Evolutionary conservation across 2,888 invertebrate species (phyloP).

Genomic region (Lasioglossum lativentre): DNA sequence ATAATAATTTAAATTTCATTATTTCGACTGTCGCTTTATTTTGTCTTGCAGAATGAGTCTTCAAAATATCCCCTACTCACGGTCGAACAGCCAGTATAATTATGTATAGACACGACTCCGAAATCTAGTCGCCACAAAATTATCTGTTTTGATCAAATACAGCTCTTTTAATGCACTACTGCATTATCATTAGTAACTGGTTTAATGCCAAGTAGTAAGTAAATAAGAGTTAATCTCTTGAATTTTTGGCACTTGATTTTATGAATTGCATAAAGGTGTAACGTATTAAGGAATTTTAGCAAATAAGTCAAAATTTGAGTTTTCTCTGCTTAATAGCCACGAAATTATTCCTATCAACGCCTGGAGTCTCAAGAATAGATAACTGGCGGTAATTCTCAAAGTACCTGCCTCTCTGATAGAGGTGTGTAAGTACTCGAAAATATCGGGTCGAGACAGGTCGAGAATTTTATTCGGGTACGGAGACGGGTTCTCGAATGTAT

Average conservation of each 20-base stretch:
- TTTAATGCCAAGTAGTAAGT: slow-evolving; percentile 45
- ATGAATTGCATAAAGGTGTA: background rate
- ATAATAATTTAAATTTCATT: background rate
- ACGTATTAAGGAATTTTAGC: background rate
- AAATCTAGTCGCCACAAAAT: slow-evolving; percentile 41
- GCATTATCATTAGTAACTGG: slow-evolving; percentile 43
- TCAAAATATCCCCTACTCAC: background rate
- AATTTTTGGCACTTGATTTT: slow-evolving; percentile 18
- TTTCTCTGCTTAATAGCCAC: background rate
- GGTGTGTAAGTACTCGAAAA: background rate
- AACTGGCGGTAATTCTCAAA: background rate
- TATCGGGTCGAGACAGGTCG: background rate
- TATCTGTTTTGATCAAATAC: slow-evolving; percentile 34
- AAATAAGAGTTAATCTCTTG: slow-evolving; percentile 48
- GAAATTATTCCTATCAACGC: background rate
- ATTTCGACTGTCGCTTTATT: background rate
- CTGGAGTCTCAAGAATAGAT: background rate
- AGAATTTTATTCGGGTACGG: background rate
- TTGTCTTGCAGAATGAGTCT: background rate
- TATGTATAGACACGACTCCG: slow-evolving; percentile 9
- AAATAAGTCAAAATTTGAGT: background rate
- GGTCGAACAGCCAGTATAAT: slow-evolving; percentile 7
- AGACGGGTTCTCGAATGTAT: background rate
- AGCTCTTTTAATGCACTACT: slow-evolving; percentile 32
- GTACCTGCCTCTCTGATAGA: background rate